A percentile compares a stretch with the other conserved stretches of the same genome.
Evolutionary conservation across 2,888 invertebrate species (phyloP).

Genomic region (Apotomis capreana): DNA sequence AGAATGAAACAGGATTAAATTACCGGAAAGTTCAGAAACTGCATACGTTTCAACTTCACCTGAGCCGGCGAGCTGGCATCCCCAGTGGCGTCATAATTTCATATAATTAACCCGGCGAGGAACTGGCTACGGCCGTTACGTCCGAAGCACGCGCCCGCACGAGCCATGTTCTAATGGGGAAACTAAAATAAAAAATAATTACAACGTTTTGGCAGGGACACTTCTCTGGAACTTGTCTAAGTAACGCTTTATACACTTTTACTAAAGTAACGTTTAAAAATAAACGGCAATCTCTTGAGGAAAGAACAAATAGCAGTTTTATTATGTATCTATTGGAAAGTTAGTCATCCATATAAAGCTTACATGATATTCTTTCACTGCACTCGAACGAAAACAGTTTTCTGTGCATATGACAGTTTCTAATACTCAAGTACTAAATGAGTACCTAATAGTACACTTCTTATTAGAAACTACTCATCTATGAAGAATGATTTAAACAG

Average conservation of each 20-base stretch:
- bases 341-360: too few relatives aligned
- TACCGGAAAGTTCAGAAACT: constrained; percentile 58
- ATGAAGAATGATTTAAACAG: too few relatives aligned
- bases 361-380: too few relatives aligned
- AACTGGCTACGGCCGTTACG: constrained; percentile 21
- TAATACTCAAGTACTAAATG: too few relatives aligned
- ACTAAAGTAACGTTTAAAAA: not conserved
- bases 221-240: not conserved
- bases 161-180: constrained; percentile 11
- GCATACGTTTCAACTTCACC: constrained; percentile 62
- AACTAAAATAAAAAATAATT: constrained; percentile 12
- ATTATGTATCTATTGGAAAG: too few relatives aligned
- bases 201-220: not conserved
- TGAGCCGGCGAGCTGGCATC: constrained; percentile 57
- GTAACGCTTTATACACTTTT: not conserved
- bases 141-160: constrained; percentile 25
- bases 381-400: too few relatives aligned
- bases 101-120: constrained; percentile 67
- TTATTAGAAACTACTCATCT: too few relatives aligned
- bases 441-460: too few relatives aligned
- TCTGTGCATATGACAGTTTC: too few relatives aligned
- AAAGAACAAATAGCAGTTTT: not conserved
- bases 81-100: constrained; percentile 71
- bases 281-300: not conserved
- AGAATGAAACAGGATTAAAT: constrained; percentile 46